These are phyloP conservation scores for Cephus pulcher DNA, from an alignment of 2,888 invertebrate genomes.

Conservation along the genomic window DNA sequence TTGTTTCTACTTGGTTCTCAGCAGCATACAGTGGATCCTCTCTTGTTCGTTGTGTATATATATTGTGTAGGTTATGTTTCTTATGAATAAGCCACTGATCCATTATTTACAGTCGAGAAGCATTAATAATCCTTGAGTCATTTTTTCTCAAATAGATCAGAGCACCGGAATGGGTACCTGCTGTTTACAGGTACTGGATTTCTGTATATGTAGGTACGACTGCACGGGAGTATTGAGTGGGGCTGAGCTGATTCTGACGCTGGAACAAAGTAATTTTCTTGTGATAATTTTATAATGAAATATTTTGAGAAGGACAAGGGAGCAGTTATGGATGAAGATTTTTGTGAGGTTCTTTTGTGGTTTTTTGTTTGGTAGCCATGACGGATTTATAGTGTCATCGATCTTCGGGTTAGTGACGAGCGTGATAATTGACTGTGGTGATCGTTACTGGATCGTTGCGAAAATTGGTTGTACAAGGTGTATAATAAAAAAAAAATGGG, in stretches of 20 bases:
- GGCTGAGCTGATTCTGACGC: neutral
- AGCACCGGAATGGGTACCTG: neutral
- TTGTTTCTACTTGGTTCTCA: neutral
- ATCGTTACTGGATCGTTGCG: neutral
- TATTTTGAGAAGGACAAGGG: neutral
- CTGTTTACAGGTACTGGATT: neutral
- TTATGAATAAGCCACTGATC: slow-evolving; percentile 46
- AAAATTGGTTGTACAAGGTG: neutral
- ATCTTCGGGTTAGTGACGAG: neutral
- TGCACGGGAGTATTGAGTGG: neutral
- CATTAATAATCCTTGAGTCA: slow-evolving; percentile 47
- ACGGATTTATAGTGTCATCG: neutral
- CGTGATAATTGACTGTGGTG: neutral
- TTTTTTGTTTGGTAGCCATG: neutral
- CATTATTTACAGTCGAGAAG: slow-evolving; percentile 48
- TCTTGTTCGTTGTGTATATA: neutral
- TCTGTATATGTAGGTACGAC: neutral
- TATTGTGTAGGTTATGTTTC: neutral
- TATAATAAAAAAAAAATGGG: neutral
- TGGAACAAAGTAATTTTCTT: neutral
- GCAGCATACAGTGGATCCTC: neutral
- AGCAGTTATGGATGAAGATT: neutral
- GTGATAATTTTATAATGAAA: neutral
- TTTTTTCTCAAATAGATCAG: neutral
- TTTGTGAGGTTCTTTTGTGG: neutral